phyloP scores from a whole-genome alignment of 2,888 invertebrate species.

The Drosophila emarginata region DNA sequence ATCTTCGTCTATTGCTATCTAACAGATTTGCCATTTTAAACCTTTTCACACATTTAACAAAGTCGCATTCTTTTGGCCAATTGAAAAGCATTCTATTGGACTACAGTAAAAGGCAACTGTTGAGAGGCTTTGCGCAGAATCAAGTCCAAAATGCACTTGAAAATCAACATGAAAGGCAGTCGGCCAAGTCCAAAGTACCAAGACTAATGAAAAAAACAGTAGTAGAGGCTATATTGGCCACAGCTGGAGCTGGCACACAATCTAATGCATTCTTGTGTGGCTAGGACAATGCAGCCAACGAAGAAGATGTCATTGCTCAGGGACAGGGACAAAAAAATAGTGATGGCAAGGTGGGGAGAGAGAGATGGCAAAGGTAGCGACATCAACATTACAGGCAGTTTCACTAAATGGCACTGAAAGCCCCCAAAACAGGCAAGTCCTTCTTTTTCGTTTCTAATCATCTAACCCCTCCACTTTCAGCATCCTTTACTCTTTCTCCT shows the following conservation, averaged over 20 bases:
- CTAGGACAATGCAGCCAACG: constrained; percentile 59
- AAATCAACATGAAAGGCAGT: constrained; percentile 57
- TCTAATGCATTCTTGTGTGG: constrained; percentile 46
- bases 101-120: constrained; percentile 24
- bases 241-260: constrained; percentile 51
- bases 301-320: constrained; percentile 35
- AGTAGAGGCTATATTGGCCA: constrained; percentile 32
- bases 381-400: constrained; percentile 61
- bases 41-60: constrained; percentile 14
- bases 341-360: constrained; percentile 9
- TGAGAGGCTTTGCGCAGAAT: constrained; percentile 50
- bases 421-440: constrained; percentile 34
- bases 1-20: background rate
- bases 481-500: background rate
- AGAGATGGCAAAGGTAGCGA: constrained; percentile 15
- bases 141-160: constrained; percentile 69
- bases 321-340: constrained; percentile 29
- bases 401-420: constrained; percentile 65
- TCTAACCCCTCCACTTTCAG: background rate
- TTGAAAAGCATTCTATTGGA: constrained; percentile 36
- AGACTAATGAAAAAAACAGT: constrained; percentile 70
- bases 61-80: constrained; percentile 12
- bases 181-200: constrained; percentile 37
- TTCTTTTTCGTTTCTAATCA: constrained; percentile 1
- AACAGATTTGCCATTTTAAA: background rate